Evolutionary conservation across 2,797 vertebrate species (phyloP).

Genomic region (Lepilemur ruficaudatus): DNA sequence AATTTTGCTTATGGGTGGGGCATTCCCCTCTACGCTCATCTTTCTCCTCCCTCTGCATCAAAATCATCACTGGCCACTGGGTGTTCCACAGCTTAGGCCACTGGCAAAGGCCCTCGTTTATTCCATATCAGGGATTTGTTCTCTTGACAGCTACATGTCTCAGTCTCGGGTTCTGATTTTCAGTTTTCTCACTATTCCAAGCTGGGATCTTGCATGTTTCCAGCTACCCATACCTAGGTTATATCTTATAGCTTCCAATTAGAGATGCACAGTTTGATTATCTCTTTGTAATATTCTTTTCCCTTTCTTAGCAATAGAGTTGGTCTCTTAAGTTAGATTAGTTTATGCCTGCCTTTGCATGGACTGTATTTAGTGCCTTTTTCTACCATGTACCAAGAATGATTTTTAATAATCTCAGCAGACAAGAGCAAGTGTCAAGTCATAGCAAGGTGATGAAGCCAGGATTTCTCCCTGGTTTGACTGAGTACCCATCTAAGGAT

Average conservation of each 20-base stretch:
- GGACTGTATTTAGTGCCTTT: not conserved
- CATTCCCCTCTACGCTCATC: not conserved
- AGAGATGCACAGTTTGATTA: not conserved
- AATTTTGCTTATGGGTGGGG: not conserved
- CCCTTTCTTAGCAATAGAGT: not conserved
- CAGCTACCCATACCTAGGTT: not conserved
- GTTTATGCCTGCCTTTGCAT: not conserved
- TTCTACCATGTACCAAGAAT: not conserved
- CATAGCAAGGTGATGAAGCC: not conserved
- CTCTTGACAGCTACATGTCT: not conserved
- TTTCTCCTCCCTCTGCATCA: not conserved
- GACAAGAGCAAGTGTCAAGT: not conserved
- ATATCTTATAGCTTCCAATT: not conserved
- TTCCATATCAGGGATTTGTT: not conserved
- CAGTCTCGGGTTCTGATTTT: not conserved
- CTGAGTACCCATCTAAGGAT: not conserved
- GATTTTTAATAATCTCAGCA: slow-evolving; percentile 14
- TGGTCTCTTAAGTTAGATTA: not conserved
- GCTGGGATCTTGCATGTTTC: not conserved
- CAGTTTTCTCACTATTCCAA: not conserved
- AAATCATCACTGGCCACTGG: not conserved
- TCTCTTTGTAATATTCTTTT: not conserved
- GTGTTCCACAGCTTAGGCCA: not conserved
- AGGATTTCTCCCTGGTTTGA: not conserved
- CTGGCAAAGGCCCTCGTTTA: not conserved